phyloP scores from a whole-genome alignment of 2,113 vertebrate species.

The Crotophaga sulcirostris region DNA sequence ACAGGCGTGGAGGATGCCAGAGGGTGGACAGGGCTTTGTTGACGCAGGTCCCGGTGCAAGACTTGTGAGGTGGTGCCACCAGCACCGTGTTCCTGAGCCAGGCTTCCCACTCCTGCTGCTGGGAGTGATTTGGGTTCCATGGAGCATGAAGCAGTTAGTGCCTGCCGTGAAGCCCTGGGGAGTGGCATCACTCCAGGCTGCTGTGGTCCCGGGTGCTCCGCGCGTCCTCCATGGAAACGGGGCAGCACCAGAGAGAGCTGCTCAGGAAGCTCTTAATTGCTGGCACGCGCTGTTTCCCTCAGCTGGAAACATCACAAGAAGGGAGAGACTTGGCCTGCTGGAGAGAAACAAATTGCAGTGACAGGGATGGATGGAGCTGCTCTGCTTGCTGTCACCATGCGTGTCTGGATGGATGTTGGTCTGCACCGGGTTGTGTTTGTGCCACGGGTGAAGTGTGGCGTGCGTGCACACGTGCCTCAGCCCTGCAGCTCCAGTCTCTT shows the following conservation, averaged over 20 bases:
- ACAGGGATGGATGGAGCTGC: background rate
- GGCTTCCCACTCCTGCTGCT: background rate
- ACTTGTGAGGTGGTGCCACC: background rate
- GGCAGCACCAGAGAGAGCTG: background rate
- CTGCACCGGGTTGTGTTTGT: background rate
- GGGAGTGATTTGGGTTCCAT: background rate
- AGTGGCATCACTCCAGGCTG: background rate
- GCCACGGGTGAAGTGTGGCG: fast-evolving
- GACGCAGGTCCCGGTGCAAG: background rate
- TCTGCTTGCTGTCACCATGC: background rate
- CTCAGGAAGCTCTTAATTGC: background rate
- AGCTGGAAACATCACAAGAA: background rate
- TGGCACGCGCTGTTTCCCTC: background rate
- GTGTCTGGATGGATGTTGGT: background rate
- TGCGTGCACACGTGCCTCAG: fast-evolving
- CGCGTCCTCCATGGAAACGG: background rate
- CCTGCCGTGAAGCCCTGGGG: background rate
- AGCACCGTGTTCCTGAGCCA: background rate
- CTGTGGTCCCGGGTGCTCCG: background rate
- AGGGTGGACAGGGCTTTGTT: background rate
- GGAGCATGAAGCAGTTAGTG: background rate
- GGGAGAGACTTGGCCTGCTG: background rate
- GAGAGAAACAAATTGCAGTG: background rate
- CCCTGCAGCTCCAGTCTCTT: fast-evolving
- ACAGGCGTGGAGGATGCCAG: fast-evolving